These are phyloP conservation scores for Bubo bubo DNA, from an alignment of 2,113 vertebrate species.

Conservation along the genomic window DNA sequence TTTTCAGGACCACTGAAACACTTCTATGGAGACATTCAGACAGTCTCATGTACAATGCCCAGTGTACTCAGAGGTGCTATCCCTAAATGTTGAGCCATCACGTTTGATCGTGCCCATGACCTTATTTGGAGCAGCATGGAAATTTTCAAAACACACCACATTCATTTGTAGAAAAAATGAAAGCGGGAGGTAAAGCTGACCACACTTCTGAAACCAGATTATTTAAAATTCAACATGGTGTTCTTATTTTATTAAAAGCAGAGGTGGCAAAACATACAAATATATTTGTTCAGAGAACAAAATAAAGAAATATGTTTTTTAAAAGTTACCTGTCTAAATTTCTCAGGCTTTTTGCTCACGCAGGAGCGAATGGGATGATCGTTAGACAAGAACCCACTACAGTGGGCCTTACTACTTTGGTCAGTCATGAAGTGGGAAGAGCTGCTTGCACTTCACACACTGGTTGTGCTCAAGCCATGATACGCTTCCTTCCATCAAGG, in stretches of 20 bases:
- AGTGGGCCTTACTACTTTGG: background rate
- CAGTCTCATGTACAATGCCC: background rate
- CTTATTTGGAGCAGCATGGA: background rate
- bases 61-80: background rate
- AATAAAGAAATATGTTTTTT: background rate
- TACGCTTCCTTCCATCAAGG: background rate
- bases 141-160: background rate
- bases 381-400: background rate
- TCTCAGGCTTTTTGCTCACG: background rate
- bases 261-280: background rate
- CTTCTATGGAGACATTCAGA: background rate
- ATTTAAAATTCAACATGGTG: background rate
- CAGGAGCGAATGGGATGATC: background rate
- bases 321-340: background rate
- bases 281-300: background rate
- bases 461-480: background rate
- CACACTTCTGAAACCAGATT: background rate
- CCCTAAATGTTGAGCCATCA: background rate
- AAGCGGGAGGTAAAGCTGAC: background rate
- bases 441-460: background rate
- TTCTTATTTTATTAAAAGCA: background rate
- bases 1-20: background rate
- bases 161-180: background rate
- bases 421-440: background rate
- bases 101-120: background rate